Conservation (phyloP, 2,797 vertebrate species). For the Myripristis jacobus region DNA sequence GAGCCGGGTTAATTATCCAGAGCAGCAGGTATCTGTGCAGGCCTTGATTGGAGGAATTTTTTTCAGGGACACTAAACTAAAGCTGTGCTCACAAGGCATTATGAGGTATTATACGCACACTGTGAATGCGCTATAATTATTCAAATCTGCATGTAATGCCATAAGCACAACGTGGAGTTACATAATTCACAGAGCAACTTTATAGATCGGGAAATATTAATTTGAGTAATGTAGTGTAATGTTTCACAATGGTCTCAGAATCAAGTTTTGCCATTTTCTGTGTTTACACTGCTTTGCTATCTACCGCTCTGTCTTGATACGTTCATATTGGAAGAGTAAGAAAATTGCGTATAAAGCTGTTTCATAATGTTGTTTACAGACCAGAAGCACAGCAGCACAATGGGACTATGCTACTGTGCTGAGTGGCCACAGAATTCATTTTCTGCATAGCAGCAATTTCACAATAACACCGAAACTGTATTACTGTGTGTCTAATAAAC, state of each 20-base stretch:
- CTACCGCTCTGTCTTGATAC: background rate
- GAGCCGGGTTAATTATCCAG: slow-evolving; percentile 66
- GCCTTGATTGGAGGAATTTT: slow-evolving; percentile 26
- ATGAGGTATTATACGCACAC: background rate
- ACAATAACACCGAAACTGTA: too few species aligned
- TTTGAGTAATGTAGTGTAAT: too few species aligned
- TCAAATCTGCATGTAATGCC: background rate
- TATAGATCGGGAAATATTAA: too few species aligned
- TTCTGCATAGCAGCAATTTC: too few species aligned
- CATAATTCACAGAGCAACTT: too few species aligned
- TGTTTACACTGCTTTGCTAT: background rate
- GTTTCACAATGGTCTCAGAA: too few species aligned
- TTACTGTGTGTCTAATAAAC: too few species aligned
- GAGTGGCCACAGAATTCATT: too few species aligned
- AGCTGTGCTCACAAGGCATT: slow-evolving; percentile 1
- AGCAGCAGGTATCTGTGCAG: slow-evolving; percentile 54
- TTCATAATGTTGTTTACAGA: background rate
- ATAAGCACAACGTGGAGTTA: too few species aligned
- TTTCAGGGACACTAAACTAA: background rate
- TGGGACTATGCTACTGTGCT: background rate
- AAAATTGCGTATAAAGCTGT: background rate
- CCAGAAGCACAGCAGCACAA: background rate
- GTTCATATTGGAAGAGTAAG: background rate
- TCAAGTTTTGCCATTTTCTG: too few species aligned
- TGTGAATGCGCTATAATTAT: background rate